These are phyloP conservation scores for Syngnathus floridae DNA, from an alignment of 2,113 vertebrate species.

Conservation along the genomic window DNA sequence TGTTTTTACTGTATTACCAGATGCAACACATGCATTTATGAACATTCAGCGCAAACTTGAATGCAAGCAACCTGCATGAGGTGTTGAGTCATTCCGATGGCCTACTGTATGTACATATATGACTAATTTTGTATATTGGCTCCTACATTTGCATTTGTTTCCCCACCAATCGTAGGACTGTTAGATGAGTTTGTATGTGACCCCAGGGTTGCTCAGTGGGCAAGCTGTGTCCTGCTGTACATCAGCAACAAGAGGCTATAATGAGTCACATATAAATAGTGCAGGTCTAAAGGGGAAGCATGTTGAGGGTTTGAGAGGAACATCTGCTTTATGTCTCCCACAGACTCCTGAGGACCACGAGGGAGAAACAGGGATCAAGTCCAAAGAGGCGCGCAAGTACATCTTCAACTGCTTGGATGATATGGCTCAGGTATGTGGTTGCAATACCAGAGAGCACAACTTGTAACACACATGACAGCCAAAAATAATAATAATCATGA, in stretches of 20 bases:
- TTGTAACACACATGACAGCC: neutral
- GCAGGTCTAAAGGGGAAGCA: constrained; percentile 57
- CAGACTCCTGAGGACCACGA: constrained; percentile 94
- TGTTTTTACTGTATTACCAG: neutral
- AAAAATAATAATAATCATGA: neutral
- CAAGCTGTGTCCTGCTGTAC: constrained; percentile 52
- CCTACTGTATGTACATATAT: neutral
- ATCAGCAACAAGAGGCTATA: constrained; percentile 57
- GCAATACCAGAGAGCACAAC: neutral
- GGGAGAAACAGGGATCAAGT: constrained; percentile 92
- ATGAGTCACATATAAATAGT: constrained; percentile 67
- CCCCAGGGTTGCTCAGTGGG: constrained; percentile 58
- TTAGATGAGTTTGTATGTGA: constrained; percentile 52
- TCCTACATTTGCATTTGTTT: neutral
- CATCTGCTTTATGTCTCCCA: constrained; percentile 64
- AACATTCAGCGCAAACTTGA: neutral
- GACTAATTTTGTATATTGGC: neutral
- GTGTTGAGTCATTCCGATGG: neutral
- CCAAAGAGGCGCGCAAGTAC: constrained; percentile 95
- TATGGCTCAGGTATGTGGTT: constrained; percentile 85
- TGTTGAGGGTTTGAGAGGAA: constrained; percentile 46
- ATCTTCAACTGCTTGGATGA: constrained; percentile 98
- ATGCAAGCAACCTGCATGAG: neutral
- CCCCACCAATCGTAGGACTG: constrained; percentile 15
- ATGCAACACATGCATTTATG: neutral